These are phyloP conservation scores for Eupeodes luniger DNA, from an alignment of 2,888 invertebrate genomes.

Conservation along the genomic window DNA sequence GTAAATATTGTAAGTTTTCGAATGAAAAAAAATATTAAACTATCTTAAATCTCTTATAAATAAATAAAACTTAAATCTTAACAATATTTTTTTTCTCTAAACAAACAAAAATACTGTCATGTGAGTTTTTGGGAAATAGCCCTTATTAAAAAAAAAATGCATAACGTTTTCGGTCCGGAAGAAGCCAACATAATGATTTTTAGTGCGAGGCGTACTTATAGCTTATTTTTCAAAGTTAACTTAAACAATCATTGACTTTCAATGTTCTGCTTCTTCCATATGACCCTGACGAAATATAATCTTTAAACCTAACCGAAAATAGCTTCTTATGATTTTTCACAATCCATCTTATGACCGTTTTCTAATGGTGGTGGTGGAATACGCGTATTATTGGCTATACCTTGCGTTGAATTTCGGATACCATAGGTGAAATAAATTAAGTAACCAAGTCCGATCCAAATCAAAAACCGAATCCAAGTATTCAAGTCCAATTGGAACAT, in stretches of 20 bases:
- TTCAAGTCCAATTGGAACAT: slow-evolving; percentile 94
- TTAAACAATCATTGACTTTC: too few relatives aligned
- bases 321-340: slow-evolving; percentile 38
- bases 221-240: too few relatives aligned
- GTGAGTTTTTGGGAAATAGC: slow-evolving; percentile 6
- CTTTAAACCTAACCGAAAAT: too few relatives aligned
- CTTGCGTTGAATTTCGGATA: slow-evolving; percentile 89
- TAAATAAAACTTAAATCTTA: slow-evolving; percentile 9
- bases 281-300: not conserved
- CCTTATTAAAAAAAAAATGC: not conserved
- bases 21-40: not conserved
- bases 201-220: too few relatives aligned
- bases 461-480: slow-evolving; percentile 95
- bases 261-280: not conserved
- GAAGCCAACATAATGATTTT: not conserved
- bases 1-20: not conserved
- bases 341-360: slow-evolving; percentile 14
- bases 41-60: not conserved
- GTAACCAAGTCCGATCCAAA: slow-evolving; percentile 94
- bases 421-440: slow-evolving; percentile 95
- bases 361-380: slow-evolving; percentile 26
- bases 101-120: slow-evolving; percentile 37
- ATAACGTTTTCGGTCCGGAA: not conserved
- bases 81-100: slow-evolving; percentile 31
- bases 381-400: slow-evolving; percentile 75